phyloP scores from a whole-genome alignment of 1,140 invertebrate genomes.

The Halictus rubicundus region DNA sequence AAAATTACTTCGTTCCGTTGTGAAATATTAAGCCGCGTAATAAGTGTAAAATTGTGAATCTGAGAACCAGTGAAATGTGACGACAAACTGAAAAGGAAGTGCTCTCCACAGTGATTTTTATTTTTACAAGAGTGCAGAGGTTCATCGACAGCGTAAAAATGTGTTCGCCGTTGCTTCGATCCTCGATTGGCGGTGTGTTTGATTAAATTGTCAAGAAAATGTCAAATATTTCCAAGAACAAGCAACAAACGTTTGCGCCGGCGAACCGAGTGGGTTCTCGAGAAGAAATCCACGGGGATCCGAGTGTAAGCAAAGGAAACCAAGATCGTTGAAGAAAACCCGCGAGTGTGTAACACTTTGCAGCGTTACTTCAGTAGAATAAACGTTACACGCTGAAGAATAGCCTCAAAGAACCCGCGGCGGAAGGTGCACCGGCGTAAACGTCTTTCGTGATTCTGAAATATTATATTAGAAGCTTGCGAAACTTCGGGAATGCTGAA shows the following conservation, averaged over 20 bases:
- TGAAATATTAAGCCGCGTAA: too few relatives aligned
- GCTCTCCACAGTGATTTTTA: too few relatives aligned
- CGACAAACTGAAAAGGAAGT: too few relatives aligned
- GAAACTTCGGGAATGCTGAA: too few relatives aligned
- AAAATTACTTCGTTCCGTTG: too few relatives aligned
- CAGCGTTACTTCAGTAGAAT: neutral
- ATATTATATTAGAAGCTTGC: neutral
- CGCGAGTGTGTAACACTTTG: conserved; percentile 5
- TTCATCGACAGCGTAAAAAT: too few relatives aligned
- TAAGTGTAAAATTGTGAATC: too few relatives aligned
- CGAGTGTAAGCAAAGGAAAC: neutral
- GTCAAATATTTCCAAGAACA: conserved; percentile 4
- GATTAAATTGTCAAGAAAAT: neutral
- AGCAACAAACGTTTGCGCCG: neutral
- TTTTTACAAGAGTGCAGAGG: too few relatives aligned
- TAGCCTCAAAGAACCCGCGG: neutral
- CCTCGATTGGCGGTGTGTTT: neutral
- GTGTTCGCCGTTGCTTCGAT: too few relatives aligned
- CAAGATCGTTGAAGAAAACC: neutral
- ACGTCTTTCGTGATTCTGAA: neutral
- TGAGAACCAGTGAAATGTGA: too few relatives aligned
- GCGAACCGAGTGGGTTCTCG: neutral
- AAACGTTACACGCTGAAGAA: neutral
- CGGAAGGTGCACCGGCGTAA: neutral
- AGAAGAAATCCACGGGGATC: neutral